Base-by-base conservation (phyloP, 1,140 invertebrate species). In the Drepana arcuata region DNA sequence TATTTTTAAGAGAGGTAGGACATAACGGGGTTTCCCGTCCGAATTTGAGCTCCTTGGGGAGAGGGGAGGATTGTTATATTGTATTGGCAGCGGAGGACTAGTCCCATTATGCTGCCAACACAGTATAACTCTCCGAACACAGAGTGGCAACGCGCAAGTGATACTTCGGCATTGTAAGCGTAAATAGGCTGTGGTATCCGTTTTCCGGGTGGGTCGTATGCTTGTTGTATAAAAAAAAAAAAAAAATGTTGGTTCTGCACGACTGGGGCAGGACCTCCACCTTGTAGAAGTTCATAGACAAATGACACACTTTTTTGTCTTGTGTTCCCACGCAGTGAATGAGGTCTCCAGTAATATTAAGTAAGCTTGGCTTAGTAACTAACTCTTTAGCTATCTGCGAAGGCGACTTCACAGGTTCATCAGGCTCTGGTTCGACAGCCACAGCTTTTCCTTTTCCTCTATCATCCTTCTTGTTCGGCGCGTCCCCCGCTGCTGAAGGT, bases 371-470 rank as follows among this genome's bases (percentile, higher is more conserved):
- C n/a, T n/a, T n/a, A n/a, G n/a, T n/a, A 13, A 44, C 58, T 56
- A 38, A 73, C 66, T 73, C 64, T 38, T 36, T 42, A 7, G 56
- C 64, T 13, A 68, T 61, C 32, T 68, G 51, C 1, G 70, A 73
- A 0, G 58, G 46, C n/a, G 70, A 64, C 16, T 64, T 73, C 0
- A 39, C 31, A 7, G 62, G 9, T 11, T 70, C 61, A n/a, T 70
- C 64, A 0, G 48, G 34, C 16, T 59, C 53, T 1, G 46, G 41
- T 0, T 21, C 18, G 9, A 9, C 18, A 5, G 9, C 18, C 18
- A 21, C 9, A 21, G 4, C 18, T 21, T 9, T 21, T 5, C 18
- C 9, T 9, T 21, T 21, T 9, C 18, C 18, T 21, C 9, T 21
- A 21, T 21, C 18, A 5, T 21, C 18, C 16, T 56, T 63, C 15